Evolutionary conservation across 64 coral and sea anemone species (phyloP).

Genomic region (Orbicella faveolata): DNA sequence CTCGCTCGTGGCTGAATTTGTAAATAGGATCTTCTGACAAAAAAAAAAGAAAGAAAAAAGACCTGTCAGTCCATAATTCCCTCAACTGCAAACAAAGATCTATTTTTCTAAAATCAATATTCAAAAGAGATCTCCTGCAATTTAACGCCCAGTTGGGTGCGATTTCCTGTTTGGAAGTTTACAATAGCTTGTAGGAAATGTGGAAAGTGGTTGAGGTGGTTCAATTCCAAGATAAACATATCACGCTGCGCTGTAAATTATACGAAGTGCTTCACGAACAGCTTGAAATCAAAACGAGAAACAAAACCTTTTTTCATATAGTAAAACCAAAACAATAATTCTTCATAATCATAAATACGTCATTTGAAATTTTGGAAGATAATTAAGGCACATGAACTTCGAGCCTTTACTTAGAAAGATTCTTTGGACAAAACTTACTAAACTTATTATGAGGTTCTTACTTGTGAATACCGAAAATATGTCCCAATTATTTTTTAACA

Average conservation of each 20-base stretch:
- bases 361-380: neutral
- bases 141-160: slow-evolving; percentile 18
- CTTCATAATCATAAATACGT: neutral
- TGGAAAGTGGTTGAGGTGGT: slow-evolving; percentile 35
- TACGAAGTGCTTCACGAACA: slow-evolving; percentile 15
- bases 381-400: neutral
- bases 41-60: slow-evolving; percentile 30
- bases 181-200: slow-evolving; percentile 35
- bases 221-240: slow-evolving; percentile 41
- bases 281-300: slow-evolving; percentile 38
- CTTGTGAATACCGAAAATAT: neutral
- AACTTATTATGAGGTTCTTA: neutral
- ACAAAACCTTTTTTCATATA: slow-evolving; percentile 8
- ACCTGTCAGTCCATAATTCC: neutral
- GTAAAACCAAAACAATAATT: neutral
- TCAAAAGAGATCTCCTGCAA: slow-evolving; percentile 18
- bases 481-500: slow-evolving; percentile 6
- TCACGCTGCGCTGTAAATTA: slow-evolving; percentile 47
- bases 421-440: neutral
- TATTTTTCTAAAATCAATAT: slow-evolving; percentile 32
- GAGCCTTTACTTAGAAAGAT: neutral
- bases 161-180: slow-evolving; percentile 28
- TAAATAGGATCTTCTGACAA: slow-evolving; percentile 64
- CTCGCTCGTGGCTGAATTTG: slow-evolving; percentile 73
- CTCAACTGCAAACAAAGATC: slow-evolving; percentile 4